Base-by-base conservation (phyloP, 2,113 vertebrate species). In the Prietella phreatophila region DNA sequence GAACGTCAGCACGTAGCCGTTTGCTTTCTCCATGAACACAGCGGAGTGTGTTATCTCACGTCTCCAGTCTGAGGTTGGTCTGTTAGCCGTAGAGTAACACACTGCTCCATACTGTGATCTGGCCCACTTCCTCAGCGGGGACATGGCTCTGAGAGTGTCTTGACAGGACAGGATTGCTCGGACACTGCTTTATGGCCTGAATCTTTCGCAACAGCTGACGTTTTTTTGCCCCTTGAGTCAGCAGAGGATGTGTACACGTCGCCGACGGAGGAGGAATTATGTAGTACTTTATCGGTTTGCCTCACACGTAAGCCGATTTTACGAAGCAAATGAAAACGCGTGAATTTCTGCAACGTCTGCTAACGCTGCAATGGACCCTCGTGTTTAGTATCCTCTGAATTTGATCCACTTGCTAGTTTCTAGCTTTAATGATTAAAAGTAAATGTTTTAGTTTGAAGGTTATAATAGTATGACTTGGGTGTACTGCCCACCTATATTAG, bases 71-170 rank as follows among this genome's bases (percentile, higher is more conserved):
- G 65, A 30, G 13, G 58, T 33, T 58, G 81, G 60, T 78, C 84
- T 53, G 39, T 22, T 81, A 63, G 42, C 30, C 60, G 80, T 65
- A 65, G 47, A 76, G 67, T 85, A 71, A 30, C 53, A 25, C 22
- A 30, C 33, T 2, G 61, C 75, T 65, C 58, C 88, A 83, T 63
- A 78, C 88, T n/a, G 84, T 85, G 86, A 89, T 87, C 69, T 85
- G 88, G 65, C 90, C 90, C 83, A 89, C 8, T 89, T 91, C 76
- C 9, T 53, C 10, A n/a, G 15, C 50, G 15, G 61, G 61, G 14
- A 56, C 39, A 58, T 42, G 39, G 33, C 61, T 47, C 36, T 13
- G 85, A 81, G 71, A 14, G 22, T 69, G 82, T 88, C 76, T 89
- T 89, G 87, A 76, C 65, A 67, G 53, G 33, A 75, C 47, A 7